Evolutionary conservation across 2,888 invertebrate species (phyloP), one percentile per base, ranked within the genome.

Genomic region (Synanthedon tipuliformis): DNA sequence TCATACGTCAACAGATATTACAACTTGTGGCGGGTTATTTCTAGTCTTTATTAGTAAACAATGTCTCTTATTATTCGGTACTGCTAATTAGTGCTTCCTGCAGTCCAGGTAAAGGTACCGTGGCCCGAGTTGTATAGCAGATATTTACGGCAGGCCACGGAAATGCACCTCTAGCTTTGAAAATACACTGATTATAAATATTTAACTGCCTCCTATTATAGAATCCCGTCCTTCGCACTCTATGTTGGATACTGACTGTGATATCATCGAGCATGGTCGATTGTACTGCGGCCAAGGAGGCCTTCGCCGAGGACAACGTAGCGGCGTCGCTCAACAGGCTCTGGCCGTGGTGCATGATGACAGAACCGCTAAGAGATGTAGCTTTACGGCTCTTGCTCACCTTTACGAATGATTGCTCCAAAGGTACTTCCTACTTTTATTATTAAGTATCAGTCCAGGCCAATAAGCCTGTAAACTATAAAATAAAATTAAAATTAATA

Each of bases 321-420:
- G 87, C 90, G 0, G 88, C 90, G 57, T 82, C 90, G 0, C 66
- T 92, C 11, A 90, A 90, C 64, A 90, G 91, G 59, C 75, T 92
- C 61, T 93, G 93, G 92, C 81, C 89, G 3, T 92, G 92, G 92
- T 89, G 90, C 62, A 88, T 88, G 66, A 81, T 90, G 62, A 89
- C 89, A 23, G 89, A 89, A 51, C 75, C 73, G 51, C 72, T 90
- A 48, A 66, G 91, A 4, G 75, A 81, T 1, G 86, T 89, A 15
- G 83, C 88, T 13, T 73, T 92, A 53, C 88, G 89, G 62, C 75
- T 92, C 60, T 64, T 93, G 48, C 86, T 89, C 53, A 91, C 90
- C 0, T 92, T 90, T 61, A 91, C 91, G 2, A 90, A 90, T 53
- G 84, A 89, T 56, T 92, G 91, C 64, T 69, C 85, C 12, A 81